phyloP scores from a whole-genome alignment of 2,113 vertebrate species.

The Ptyas mucosa region DNA sequence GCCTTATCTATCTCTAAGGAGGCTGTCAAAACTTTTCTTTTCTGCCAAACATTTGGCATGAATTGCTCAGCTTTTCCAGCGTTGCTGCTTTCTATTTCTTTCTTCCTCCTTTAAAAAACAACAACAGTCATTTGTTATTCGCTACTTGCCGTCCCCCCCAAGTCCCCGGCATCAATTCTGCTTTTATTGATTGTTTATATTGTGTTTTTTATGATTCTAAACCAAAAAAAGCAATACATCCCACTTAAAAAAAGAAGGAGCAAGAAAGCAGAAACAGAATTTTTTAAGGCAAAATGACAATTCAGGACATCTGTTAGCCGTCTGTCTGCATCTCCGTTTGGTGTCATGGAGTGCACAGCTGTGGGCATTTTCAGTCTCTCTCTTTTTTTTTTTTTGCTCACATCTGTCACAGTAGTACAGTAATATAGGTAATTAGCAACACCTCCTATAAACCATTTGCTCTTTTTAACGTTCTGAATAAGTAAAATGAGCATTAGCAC shows the following conservation, averaged over 20 bases:
- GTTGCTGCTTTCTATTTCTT: not conserved
- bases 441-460: constrained; percentile 77
- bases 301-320: constrained; percentile 86
- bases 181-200: not conserved
- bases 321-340: constrained; percentile 74
- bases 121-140: not conserved
- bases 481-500: constrained; percentile 76
- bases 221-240: not conserved
- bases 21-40: not conserved
- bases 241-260: not conserved
- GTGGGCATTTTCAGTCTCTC: constrained; percentile 84
- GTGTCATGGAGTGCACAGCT: constrained; percentile 83
- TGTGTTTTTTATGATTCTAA: not conserved
- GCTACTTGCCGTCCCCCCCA: no score
- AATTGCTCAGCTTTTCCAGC: not conserved
- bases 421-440: constrained; percentile 83
- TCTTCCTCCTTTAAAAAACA: not conserved
- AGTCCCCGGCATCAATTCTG: not conserved
- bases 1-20: not conserved
- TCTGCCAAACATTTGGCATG: not conserved
- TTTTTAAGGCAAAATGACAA: constrained; percentile 77
- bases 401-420: constrained; percentile 86
- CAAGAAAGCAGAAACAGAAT: constrained; percentile 42
- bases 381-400: constrained; percentile 76
- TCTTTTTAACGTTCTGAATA: constrained; percentile 78